These are phyloP conservation scores for Euzophera pinguis DNA, from an alignment of 2,888 invertebrate species.

Conservation along the genomic window DNA sequence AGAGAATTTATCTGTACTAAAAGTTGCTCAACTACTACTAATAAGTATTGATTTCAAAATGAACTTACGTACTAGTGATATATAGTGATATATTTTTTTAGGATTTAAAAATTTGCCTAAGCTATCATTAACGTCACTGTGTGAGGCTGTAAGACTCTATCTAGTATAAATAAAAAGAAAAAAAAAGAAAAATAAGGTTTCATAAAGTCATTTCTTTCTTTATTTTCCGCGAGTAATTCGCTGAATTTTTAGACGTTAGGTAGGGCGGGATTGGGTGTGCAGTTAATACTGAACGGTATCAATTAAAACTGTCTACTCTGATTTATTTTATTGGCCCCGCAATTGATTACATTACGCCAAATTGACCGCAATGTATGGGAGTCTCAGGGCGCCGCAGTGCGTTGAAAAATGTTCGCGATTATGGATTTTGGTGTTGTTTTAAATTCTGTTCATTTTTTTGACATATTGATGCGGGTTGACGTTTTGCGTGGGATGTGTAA, in stretches of 20 bases:
- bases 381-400: conserved; percentile 53
- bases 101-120: no score
- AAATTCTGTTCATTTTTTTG: neutral
- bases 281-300: conserved; percentile 70
- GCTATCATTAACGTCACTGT: no score
- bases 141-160: no score
- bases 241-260: conserved; percentile 3
- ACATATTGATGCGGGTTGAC: neutral
- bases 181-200: no score
- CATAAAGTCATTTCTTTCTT: neutral
- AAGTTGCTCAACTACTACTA: no score
- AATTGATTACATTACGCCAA: conserved; percentile 79
- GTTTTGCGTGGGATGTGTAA: neutral
- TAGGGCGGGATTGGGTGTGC: conserved; percentile 20
- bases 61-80: no score
- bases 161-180: no score
- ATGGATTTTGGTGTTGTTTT: conserved; percentile 12
- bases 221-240: neutral
- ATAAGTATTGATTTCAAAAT: no score
- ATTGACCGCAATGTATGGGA: conserved; percentile 73
- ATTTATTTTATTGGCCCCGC: conserved; percentile 77
- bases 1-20: no score
- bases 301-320: conserved; percentile 77
- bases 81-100: no score
- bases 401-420: conserved; percentile 39